Evolutionary conservation across 1,140 invertebrate species (phyloP), one percentile per base, ranked within the genome.

Genomic region (Pristionchus pacificus): DNA sequence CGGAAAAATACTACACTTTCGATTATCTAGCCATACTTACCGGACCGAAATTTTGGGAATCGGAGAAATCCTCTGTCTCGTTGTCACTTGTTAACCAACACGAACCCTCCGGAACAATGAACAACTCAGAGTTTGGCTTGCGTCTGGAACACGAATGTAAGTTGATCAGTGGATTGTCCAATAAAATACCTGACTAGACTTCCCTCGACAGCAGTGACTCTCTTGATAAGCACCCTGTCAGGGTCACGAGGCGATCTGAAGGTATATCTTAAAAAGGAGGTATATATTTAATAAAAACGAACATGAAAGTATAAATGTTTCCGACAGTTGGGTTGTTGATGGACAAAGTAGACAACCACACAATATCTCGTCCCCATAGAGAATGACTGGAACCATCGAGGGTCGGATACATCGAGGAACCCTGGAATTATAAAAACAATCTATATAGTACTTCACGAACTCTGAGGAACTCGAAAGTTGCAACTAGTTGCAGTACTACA

Each of bases 371-470:
- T 57, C 60, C 60, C 30, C 25, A 65, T 58, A 63, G 61, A n/a
- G 38, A 30, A 10, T 29, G 30, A 19, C 60, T 28, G 24, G 33
- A 31, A 29, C 70, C 70, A 27, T 60, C n/a, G 19, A 72, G 59
- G 49, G 70, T 72, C 14, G 70, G 70, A 15, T 32, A 33, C 70
- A 72, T 72, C 25, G 70, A 72, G 30, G 65, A 60, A 30, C 70
- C 70, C 38, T 32, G 62, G 14, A 70, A 31, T 49, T 49, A 31
- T 3, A 66, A 29, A 49, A 2, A 32, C 15, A 38, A 66, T n/a
- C 25, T 49, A 14, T n/a, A 32, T 32, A 66, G 6, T 31, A 32
- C 30, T 31, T 24, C 19, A 19, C n/a, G 1, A 66, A 60, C 57
- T 58, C 10, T 58, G 49, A n/a, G 25, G 28, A 58, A 38, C 32